Base-by-base conservation (phyloP, 2,888 invertebrate genomes). In the Amphipoea oculea region DNA sequence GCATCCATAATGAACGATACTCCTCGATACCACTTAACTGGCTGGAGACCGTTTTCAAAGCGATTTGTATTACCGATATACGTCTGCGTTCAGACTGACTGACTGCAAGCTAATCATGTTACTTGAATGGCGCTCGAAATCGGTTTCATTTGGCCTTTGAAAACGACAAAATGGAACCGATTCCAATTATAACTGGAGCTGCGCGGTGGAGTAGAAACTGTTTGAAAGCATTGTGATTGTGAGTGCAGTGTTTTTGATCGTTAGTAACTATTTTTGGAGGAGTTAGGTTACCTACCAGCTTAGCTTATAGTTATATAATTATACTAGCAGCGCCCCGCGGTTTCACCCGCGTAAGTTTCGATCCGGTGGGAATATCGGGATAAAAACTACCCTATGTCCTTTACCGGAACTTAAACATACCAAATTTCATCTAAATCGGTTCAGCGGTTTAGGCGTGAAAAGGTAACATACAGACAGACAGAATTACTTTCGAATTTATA, bases 61-160 rank as follows among this genome's bases (percentile, higher is more conserved):
- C 63, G 73, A 76, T 71, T 76, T 73, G 65, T 73, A 66, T 69
- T 74, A 75, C 40, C 48, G 45, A 73, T 63, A 71, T 66, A 72
- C 54, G 40, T 57, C 62, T 42, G 40, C 23, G 65, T 66, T 82
- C 82, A 77, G 54, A 48, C 82, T 48, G 57, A 75, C 69, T 69
- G 78, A 29, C 79, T 82, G 78, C 36, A 36, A 3, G 76, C 73
- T 76, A 81, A 87, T 87, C 85, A 76, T 60, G 48, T 77, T 79
- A 81, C 74, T 74, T 88, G 72, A 86, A 88, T 86, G 48, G 70
- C 66, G 71, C 74, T 79, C 60, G 71, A 76, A 84, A 86, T 81
- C 67, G 73, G 73, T 81, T 86, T 63, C 81, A 75, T 79, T 86
- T 72, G 71, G 71, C 66, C 54, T 82, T 85, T 86, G 73, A 70